Conservation (phyloP, 2,888 invertebrate species). For the Troides aeacus region DNA sequence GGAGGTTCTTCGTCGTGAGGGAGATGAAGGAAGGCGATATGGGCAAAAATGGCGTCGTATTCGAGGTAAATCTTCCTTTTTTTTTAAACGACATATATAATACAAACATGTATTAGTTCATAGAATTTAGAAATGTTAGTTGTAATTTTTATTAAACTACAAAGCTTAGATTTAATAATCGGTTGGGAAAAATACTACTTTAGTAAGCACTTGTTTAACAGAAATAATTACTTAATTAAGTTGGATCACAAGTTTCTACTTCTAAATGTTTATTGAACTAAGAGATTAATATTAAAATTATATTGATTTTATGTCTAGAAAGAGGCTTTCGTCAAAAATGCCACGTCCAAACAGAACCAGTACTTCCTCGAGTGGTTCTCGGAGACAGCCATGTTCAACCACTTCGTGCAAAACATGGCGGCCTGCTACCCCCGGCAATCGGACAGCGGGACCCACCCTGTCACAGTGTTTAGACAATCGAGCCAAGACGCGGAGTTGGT, state of each 20-base stretch:
- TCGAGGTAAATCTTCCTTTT: constrained; percentile 58
- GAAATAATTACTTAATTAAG: too few species aligned
- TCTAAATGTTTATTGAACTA: too few species aligned
- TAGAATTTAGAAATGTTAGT: too few species aligned
- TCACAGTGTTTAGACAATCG: constrained; percentile 21
- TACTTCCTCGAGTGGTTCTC: constrained; percentile 92
- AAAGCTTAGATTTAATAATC: too few species aligned
- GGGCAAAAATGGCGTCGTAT: constrained; percentile 60
- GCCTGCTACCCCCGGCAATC: constrained; percentile 33
- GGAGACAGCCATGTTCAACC: constrained; percentile 91
- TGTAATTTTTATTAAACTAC: too few species aligned
- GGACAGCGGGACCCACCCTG: constrained; percentile 33
- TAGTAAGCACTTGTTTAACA: too few species aligned
- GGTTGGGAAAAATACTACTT: too few species aligned
- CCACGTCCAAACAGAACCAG: constrained; percentile 82
- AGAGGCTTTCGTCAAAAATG: constrained; percentile 84
- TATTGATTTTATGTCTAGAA: constrained; percentile 76
- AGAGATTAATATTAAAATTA: background rate
- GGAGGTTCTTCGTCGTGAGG: constrained; percentile 69
- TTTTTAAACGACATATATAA: too few species aligned
- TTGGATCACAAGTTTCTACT: too few species aligned
- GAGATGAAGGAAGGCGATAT: constrained; percentile 54
- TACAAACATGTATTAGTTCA: too few species aligned
- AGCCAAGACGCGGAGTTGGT: constrained; percentile 39
- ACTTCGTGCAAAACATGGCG: constrained; percentile 82